These are phyloP conservation scores for Sclerurus mexicanus DNA, from an alignment of 2,113 vertebrate genomes.

Conservation along the genomic window DNA sequence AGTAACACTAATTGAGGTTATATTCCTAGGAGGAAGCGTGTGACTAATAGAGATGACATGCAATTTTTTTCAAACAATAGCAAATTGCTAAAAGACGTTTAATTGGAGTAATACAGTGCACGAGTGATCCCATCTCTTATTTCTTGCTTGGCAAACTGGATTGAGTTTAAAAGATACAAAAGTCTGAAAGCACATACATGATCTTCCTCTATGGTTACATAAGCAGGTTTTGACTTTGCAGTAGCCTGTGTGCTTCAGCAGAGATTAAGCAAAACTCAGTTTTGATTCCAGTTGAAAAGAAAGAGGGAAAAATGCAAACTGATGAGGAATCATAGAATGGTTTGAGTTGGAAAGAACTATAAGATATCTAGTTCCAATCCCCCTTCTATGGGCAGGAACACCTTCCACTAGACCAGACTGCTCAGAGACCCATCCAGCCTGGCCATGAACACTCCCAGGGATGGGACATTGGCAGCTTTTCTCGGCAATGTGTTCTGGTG, in stretches of 20 bases:
- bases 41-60: not conserved
- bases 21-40: not conserved
- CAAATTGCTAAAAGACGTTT: not conserved
- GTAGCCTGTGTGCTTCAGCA: not conserved
- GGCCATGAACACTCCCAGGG: not conserved
- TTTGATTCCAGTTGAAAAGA: not conserved
- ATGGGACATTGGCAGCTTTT: not conserved
- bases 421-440: not conserved
- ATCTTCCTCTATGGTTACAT: not conserved
- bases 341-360: not conserved
- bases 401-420: rapidly evolving
- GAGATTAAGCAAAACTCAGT: not conserved
- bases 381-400: rapidly evolving
- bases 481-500: not conserved
- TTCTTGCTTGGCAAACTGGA: not conserved
- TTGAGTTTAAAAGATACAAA: conserved; percentile 1
- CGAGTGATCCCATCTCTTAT: not conserved
- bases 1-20: not conserved
- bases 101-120: not conserved
- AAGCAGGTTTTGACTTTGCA: not conserved
- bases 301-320: not conserved
- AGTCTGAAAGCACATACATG: not conserved
- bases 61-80: not conserved
- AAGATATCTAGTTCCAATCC: not conserved
- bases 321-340: not conserved